A percentile compares a stretch with the other conserved stretches of the same genome.
These are phyloP conservation scores for Pterostichus madidus DNA, from an alignment of 2,888 invertebrate genomes.

Conservation along the genomic window DNA sequence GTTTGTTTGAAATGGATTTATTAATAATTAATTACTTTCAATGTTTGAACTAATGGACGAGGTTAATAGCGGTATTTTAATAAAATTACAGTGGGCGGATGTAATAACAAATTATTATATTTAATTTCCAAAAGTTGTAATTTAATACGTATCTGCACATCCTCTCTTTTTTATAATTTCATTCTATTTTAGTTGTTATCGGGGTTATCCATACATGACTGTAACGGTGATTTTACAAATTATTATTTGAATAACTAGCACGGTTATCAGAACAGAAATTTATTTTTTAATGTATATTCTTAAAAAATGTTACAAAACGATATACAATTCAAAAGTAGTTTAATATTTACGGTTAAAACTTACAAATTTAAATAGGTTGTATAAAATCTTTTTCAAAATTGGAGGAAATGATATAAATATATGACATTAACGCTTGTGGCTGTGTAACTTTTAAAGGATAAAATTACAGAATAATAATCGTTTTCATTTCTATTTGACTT, in stretches of 20 bases:
- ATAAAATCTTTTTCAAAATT: neutral
- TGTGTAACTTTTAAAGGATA: neutral
- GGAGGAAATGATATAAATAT: neutral
- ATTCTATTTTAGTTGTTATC: neutral
- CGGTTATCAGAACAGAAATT: neutral
- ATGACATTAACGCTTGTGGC: neutral
- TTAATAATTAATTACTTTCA: neutral
- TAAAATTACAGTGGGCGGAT: constrained; percentile 15
- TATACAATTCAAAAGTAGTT: neutral
- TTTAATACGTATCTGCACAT: constrained; percentile 11
- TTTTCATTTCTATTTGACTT: neutral
- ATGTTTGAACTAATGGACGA: neutral
- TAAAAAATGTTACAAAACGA: neutral
- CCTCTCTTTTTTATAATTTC: constrained; percentile 12
- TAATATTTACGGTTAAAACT: constrained; percentile 5
- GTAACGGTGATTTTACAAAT: constrained; percentile 1
- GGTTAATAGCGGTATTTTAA: neutral
- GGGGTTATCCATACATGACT: constrained; percentile 11
- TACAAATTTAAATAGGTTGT: neutral
- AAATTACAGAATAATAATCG: constrained; percentile 4
- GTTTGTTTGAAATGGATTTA: neutral
- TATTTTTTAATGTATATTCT: constrained; percentile 13
- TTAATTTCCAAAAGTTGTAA: constrained; percentile 21
- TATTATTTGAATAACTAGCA: neutral
- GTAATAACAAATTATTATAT: constrained; percentile 25